Conservation (phyloP, 2,888 invertebrate genomes). For the Ophion costatus region DNA sequence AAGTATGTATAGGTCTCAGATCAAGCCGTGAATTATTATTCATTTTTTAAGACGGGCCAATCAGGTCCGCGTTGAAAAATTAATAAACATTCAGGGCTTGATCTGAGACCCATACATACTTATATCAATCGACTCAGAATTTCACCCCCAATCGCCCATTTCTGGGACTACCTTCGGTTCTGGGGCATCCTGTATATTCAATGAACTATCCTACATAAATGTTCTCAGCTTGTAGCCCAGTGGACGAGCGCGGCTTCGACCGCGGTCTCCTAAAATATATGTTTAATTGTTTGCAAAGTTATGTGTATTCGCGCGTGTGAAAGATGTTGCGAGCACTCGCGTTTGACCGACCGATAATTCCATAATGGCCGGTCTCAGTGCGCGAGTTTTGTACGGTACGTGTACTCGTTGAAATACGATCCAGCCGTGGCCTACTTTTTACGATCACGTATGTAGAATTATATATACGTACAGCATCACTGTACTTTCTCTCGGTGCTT, state of each 20-base stretch:
- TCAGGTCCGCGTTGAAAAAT: too few species aligned
- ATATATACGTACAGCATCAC: constrained; percentile 30
- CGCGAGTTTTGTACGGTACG: constrained; percentile 63
- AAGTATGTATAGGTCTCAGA: too few species aligned
- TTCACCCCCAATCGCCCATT: too few species aligned
- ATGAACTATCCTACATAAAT: background rate
- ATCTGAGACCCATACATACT: too few species aligned
- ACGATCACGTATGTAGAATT: constrained; percentile 9
- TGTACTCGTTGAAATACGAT: constrained; percentile 72
- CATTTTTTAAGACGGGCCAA: too few species aligned
- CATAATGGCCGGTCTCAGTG: constrained; percentile 72
- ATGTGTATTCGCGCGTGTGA: constrained; percentile 6
- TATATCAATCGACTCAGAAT: too few species aligned
- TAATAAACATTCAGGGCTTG: too few species aligned
- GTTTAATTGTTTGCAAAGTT: constrained; percentile 33
- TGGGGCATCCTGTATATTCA: too few species aligned
- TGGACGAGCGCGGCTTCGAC: too few species aligned
- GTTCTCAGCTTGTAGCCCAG: background rate
- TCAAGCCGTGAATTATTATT: too few species aligned
- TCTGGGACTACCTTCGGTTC: too few species aligned
- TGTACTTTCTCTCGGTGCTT: constrained; percentile 77
- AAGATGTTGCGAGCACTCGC: constrained; percentile 11
- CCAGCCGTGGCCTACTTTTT: constrained; percentile 80
- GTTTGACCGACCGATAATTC: constrained; percentile 70
- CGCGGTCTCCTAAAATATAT: constrained; percentile 22